Percentiles rank a stretch among this genome's conserved stretches.
Evolutionary conservation across 2,113 vertebrate genomes (phyloP).

Genomic region (Electrona antarctica): DNA sequence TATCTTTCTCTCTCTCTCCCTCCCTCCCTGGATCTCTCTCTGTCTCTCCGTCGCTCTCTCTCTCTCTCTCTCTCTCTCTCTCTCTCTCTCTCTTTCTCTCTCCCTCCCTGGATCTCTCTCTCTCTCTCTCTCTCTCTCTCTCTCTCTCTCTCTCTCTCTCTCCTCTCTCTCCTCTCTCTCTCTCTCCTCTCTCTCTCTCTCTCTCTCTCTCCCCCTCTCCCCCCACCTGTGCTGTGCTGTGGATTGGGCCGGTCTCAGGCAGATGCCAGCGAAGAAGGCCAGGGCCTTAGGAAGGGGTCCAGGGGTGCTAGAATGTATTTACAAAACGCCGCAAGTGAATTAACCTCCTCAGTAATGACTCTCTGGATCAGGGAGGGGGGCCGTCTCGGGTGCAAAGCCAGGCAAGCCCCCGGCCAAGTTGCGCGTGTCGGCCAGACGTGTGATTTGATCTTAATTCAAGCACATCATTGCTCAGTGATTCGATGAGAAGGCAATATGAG

Average conservation of each 20-base stretch:
- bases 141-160: conserved; percentile 1
- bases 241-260: conserved; percentile 49
- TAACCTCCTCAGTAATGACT: conserved; percentile 61
- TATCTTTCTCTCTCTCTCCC: not conserved
- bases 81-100: too few species aligned
- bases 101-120: not conserved
- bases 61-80: not conserved
- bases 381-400: not conserved
- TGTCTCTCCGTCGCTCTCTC: too few species aligned
- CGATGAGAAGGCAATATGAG: conserved; percentile 6
- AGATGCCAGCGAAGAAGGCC: conserved; percentile 39
- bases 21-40: too few species aligned
- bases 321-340: conserved; percentile 57
- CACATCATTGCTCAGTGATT: not conserved
- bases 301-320: conserved; percentile 61
- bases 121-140: not conserved
- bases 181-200: too few species aligned
- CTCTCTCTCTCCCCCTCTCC: not conserved
- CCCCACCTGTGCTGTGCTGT: conserved; percentile 32
- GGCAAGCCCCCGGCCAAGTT: not conserved
- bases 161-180: too few species aligned
- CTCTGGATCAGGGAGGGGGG: conserved; percentile 17
- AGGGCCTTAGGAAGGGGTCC: conserved; percentile 49
- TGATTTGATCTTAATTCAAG: too few species aligned
- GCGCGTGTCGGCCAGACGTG: too few species aligned